phyloP scores from a whole-genome alignment of 2,113 vertebrate genomes.

The Cryptomyrus ogoouensis region DNA sequence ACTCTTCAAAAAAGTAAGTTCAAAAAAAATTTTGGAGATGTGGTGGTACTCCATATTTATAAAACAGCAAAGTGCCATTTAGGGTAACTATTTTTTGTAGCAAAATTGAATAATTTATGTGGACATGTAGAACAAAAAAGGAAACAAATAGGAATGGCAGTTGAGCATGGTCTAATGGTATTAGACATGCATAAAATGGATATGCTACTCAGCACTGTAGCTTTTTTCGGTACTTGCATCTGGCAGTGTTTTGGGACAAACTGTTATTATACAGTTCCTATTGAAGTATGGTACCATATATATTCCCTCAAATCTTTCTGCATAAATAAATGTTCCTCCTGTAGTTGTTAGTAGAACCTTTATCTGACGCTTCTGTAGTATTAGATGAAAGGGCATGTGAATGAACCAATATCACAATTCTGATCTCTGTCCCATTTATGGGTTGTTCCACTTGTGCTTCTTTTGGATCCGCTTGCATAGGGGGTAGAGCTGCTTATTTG shows the following conservation, averaged over 20 bases:
- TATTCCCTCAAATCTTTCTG: neutral
- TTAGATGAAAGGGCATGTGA: neutral
- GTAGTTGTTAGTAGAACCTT: neutral
- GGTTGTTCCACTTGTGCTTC: neutral
- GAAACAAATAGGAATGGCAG: neutral
- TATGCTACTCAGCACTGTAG: neutral
- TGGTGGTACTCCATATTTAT: neutral
- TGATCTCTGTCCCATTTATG: too few relatives aligned
- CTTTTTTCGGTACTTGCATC: neutral
- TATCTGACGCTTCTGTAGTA: neutral
- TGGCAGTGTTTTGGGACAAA: neutral
- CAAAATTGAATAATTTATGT: neutral
- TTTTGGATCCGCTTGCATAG: neutral
- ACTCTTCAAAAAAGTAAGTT: neutral
- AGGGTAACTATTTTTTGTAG: neutral
- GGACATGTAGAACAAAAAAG: neutral
- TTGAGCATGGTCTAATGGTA: neutral
- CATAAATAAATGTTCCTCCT: neutral
- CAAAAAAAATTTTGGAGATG: neutral
- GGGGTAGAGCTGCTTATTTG: neutral
- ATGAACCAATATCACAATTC: neutral
- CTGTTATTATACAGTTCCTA: neutral
- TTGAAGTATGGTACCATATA: neutral
- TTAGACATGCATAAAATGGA: neutral
- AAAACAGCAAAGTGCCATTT: neutral